Evolutionary conservation across 2,797 vertebrate genomes (phyloP), one percentile per base, ranked within the genome.

Genomic region (Distichodus sexfasciatus): DNA sequence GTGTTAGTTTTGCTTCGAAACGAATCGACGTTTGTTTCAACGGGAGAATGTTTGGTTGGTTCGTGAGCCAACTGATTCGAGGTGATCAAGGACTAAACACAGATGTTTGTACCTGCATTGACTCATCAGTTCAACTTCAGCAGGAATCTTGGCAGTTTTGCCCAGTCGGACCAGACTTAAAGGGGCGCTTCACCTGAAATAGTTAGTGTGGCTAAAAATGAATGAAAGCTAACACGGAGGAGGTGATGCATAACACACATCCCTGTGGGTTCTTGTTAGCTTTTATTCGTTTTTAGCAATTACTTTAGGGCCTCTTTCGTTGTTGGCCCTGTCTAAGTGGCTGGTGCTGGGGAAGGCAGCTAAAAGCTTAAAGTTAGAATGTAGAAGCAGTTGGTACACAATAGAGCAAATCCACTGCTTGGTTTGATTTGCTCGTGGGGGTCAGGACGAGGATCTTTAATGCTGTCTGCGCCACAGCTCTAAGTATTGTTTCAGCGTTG

Each of bases 401-500:
- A 6, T n/a, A n/a, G n/a, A n/a, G n/a, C n/a, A 40, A 29, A 24
- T 51, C 5, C 2, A n/a, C 35, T 14, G 3, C 10, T 31, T 0
- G 17, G 10, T 17, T 58, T 36, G 43, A 11, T 33, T 61, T 53
- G 26, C 23, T 53, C 33, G 36, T 38, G 19, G 44, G 51, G 44
- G 24, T 33, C 51, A 17, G 26, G 23, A 29, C 26, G 50, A 26
- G 47, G 38, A 23, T 31, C 33, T 61, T 21, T 55, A 63, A 68
- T 48, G 38, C 66, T 67, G 38, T 57, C 41, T 55, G 47, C 62
- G 24, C 28, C 53, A 61, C 15, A 26, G 60, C 61, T 69, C 48
- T 15, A 6, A 44, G 44, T 57, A 40, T 63, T 53, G 66, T 66
- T 70, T 66, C 55, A 60, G 47, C 29, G 54, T 65, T 51, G 31